Evolutionary conservation across 2,113 vertebrate genomes (phyloP), one percentile per base, ranked within the genome.

Genomic region (Platichthys flesus): DNA sequence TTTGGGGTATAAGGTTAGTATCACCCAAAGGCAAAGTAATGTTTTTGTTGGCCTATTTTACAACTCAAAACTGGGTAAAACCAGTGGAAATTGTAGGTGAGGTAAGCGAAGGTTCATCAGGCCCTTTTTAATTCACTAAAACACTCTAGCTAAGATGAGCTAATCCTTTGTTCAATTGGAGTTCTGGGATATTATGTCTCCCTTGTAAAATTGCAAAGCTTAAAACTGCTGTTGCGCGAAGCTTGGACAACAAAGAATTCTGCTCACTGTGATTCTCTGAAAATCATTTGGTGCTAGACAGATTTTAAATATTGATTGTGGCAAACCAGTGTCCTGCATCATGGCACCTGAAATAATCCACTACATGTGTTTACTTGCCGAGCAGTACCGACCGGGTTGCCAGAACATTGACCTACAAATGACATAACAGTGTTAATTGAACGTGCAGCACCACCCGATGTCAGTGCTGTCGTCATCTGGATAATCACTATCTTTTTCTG

Each of bases 271-370:
- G 2, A 40, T 40, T 10, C 40, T 12, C 2, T 55, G 4, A 35
- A 18, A 40, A 28, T 56, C 16, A 16, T 45, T 55, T 42, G 24
- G 62, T 15, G 8, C n/a, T 49, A 4, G 47, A 15, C 15, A 49
- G 12, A 47, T 23, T 69, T 69, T 23, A 56, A 8, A 69, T 63
- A 37, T 70, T 51, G 67, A 65, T 37, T 49, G 52, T 35, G 63
- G 20, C 3, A 65, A 75, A 45, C 23, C n/a, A 7, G 23, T 9
- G 0, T 55, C 20, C 31, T 14, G 5, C 49, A 28, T 67, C 60
- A 26, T 15, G 56, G 4, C 3, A n/a, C 28, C 69, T 45, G 31
- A 68, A n/a, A 31, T 63, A 0, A 51, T 51, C 15, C 13, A 45
- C 23, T 20, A 37, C 65, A 1, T 31, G n/a, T 2, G 26, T 72